Evolutionary conservation across 2,888 invertebrate genomes (phyloP), one percentile per base, ranked within the genome.

Genomic region (Rhagium mordax): DNA sequence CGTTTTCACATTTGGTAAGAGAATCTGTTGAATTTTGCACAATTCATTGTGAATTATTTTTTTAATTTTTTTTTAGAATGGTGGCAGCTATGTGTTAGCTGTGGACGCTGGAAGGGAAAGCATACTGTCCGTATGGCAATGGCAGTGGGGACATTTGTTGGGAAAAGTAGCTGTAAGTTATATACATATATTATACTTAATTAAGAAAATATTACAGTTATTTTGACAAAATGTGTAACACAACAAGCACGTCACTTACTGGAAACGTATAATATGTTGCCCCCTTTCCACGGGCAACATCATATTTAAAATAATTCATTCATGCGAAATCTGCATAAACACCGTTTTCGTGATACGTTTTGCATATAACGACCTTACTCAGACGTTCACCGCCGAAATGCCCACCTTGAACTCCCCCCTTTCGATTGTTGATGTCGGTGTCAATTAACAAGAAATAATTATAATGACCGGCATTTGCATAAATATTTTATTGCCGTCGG

Each of bases 111-210:
- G 96, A 0, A 91, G 95, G 61, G 96, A 97, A 86, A 95, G 97
- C 84, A 95, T 96, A 75, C 89, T 97, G 2, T 96, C 96, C 0
- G 96, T 98, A 0, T 98, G 97, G 97, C 96, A 97, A 83, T 97
- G 97, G 97, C 95, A 96, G 84, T 96, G 96, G 94, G 96, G 96
- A 65, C 94, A 95, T 87, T 89, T 97, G n/a, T 90, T 97, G 7
- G 97, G 97, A 71, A 96, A 96, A 93, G 96, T 97, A 65, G 96
- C 96, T 78, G 97, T 97, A 90, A 93, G 94, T 91, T 72, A n/a
- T 1, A n/a, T n/a, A 13, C 10, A 41, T n/a, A 41, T 41, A 33
- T 33, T 33, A 10, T 33, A n/a, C n/a, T n/a, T n/a, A n/a, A n/a
- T n/a, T n/a, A n/a, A n/a, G n/a, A n/a, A n/a, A n/a, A n/a, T n/a